phyloP scores from a whole-genome alignment of 2,113 vertebrate species.

The Planiliza haematocheilus region DNA sequence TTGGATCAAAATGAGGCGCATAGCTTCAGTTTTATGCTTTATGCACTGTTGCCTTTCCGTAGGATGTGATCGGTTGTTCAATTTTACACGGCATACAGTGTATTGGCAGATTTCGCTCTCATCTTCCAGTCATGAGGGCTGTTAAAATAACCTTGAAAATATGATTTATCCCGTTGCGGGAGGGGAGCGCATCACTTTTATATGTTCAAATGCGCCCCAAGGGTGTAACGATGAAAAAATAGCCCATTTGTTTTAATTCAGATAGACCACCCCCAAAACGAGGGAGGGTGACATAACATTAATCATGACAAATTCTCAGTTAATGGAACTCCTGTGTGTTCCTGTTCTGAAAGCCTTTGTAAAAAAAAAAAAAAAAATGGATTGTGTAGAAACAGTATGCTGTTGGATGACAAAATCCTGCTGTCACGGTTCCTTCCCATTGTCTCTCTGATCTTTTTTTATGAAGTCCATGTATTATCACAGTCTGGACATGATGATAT shows the following conservation, averaged over 20 bases:
- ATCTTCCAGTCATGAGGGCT: conserved; percentile 9
- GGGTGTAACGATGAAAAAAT: conserved; percentile 13
- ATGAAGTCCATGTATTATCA: not conserved
- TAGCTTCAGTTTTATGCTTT: not conserved
- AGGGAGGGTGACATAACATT: conserved; percentile 38
- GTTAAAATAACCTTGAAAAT: conserved; percentile 11
- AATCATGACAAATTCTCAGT: conserved; percentile 32
- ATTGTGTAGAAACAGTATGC: no score
- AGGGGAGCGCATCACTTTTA: not conserved
- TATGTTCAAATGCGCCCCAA: conserved; percentile 1
- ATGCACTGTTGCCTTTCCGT: conserved; percentile 5
- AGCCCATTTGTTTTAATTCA: conserved; percentile 48
- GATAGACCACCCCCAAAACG: not conserved
- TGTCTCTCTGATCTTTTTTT: not conserved
- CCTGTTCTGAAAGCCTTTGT: not conserved
- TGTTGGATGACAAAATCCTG: not conserved
- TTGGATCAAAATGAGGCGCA: not conserved
- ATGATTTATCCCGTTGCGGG: conserved; percentile 5
- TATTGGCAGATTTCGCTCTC: not conserved
- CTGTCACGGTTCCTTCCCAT: not conserved
- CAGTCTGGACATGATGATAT: not conserved
- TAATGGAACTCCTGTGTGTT: conserved; percentile 3
- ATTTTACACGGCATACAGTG: conserved; percentile 10
- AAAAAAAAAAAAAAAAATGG: no score
- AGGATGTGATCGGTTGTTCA: conserved; percentile 11